phyloP scores from a whole-genome alignment of 2,888 invertebrate genomes.

The Campoplex nolae region DNA sequence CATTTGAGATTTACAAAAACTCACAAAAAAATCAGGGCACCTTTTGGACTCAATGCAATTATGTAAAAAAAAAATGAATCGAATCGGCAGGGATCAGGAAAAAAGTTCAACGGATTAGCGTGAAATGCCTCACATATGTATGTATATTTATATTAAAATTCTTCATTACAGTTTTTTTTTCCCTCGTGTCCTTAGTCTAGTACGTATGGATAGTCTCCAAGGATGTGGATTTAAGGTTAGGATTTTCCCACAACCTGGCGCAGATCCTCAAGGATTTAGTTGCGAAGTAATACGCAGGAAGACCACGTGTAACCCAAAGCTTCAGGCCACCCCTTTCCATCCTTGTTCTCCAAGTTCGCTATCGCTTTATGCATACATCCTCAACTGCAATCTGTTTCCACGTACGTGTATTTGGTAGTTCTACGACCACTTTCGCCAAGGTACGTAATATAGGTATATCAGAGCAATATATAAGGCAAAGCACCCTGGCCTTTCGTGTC shows the following conservation, averaged over 20 bases:
- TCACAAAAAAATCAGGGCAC: no score
- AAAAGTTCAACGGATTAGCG: no score
- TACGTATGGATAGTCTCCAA: constrained; percentile 6
- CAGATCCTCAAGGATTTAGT: constrained; percentile 78
- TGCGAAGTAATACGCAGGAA: constrained; percentile 69
- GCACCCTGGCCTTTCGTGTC: constrained; percentile 38
- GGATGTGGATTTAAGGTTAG: constrained; percentile 66
- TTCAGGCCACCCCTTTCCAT: neutral
- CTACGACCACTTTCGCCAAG: neutral
- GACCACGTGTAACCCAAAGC: constrained; percentile 21
- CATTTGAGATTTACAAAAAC: no score
- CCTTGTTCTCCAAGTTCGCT: constrained; percentile 22
- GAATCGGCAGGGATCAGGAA: no score
- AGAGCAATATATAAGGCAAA: constrained; percentile 17
- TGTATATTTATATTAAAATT: neutral
- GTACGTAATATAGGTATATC: constrained; percentile 9
- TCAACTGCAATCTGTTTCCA: constrained; percentile 34
- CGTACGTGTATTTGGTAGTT: constrained; percentile 20
- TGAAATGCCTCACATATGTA: neutral
- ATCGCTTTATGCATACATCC: constrained; percentile 24
- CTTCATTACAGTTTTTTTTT: neutral
- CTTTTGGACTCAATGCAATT: no score
- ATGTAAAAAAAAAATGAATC: no score
- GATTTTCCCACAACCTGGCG: constrained; percentile 70
- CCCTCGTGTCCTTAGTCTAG: neutral